Evolutionary conservation across 2,113 vertebrate genomes (phyloP).

Genomic region (Girardinichthys multiradiatus): DNA sequence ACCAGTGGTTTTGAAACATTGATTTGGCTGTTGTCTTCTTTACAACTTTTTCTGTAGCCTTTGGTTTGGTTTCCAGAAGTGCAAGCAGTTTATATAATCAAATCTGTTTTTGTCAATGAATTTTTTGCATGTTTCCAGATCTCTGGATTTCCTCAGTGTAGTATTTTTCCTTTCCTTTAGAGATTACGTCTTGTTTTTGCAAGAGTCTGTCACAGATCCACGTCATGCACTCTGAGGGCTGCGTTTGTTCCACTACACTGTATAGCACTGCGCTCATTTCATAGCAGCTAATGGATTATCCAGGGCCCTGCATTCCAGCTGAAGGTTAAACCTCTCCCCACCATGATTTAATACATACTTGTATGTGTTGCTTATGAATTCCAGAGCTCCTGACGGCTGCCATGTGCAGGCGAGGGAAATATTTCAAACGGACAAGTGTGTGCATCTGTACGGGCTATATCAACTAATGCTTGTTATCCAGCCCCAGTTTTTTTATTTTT

Average conservation of each 20-base stretch:
- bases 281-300: conserved; percentile 56
- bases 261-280: conserved; percentile 19
- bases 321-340: conserved; percentile 70
- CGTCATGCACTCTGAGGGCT: conserved; percentile 1
- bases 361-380: conserved; percentile 73
- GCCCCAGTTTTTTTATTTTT: not conserved
- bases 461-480: conserved; percentile 18
- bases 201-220: not conserved
- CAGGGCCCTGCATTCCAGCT: conserved; percentile 67
- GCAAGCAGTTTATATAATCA: not conserved
- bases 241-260: conserved; percentile 1
- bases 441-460: not conserved
- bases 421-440: conserved; percentile 51
- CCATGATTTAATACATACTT: conserved; percentile 70
- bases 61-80: not conserved
- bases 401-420: conserved; percentile 52
- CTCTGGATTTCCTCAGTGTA: not conserved
- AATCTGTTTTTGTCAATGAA: not conserved
- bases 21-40: not conserved
- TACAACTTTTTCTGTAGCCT: no score
- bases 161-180: not conserved
- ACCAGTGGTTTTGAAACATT: not conserved
- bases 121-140: not conserved
- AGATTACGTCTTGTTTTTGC: not conserved
- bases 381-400: conserved; percentile 61